Percentiles rank a stretch among this genome's conserved stretches.
Conservation (phyloP, 1,140 invertebrate species). For the Pseudachorutes palmiensis region DNA sequence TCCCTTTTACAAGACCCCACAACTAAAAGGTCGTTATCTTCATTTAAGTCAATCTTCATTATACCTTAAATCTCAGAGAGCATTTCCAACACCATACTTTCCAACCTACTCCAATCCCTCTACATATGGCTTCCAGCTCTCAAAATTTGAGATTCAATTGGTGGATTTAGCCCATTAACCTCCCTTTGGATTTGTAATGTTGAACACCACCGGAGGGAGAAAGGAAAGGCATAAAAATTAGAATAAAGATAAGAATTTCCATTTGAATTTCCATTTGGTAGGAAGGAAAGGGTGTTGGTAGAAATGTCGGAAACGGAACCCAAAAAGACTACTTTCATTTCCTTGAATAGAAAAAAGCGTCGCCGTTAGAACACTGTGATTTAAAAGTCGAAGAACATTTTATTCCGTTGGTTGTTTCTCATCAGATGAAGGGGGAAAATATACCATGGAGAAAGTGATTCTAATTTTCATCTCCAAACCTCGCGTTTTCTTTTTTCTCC, state of each 20-base stretch:
- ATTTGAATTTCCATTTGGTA: background rate
- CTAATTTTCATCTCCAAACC: background rate
- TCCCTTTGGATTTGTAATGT: too few species aligned
- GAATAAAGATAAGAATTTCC: constrained; percentile 9
- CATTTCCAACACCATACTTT: too few species aligned
- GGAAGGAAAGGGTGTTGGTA: background rate
- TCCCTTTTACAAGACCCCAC: background rate
- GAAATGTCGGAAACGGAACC: background rate
- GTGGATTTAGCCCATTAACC: too few species aligned
- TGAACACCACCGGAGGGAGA: too few species aligned
- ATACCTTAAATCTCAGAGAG: too few species aligned
- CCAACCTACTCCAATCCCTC: background rate
- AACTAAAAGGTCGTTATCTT: background rate
- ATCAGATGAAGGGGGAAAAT: background rate
- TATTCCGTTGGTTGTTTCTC: background rate
- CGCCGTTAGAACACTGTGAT: constrained; percentile 4
- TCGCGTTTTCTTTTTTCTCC: background rate
- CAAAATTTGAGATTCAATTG: background rate
- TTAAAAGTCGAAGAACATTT: background rate
- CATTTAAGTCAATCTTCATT: constrained; percentile 5
- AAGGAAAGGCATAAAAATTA: constrained; percentile 2
- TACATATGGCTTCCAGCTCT: background rate
- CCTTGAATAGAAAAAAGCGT: background rate
- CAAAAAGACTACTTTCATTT: background rate
- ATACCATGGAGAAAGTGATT: constrained; percentile 9